Conservation (phyloP, 2,888 invertebrate species). For the Dastarcus helophoroides region DNA sequence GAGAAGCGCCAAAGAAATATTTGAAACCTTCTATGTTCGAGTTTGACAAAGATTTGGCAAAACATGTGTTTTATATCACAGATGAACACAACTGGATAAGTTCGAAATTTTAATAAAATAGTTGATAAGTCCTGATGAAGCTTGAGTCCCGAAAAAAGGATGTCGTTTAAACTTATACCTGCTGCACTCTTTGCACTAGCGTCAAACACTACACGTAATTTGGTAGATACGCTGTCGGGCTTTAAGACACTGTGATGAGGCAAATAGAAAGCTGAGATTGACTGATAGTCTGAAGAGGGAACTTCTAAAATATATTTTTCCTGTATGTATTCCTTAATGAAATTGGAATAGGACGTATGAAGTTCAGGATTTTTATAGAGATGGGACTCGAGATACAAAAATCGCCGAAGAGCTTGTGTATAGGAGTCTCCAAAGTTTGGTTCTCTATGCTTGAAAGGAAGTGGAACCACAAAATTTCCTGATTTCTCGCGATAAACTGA, state of each 20-base stretch:
- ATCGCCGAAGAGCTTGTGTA: slow-evolving; percentile 4
- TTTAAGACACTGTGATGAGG: slow-evolving; percentile 5
- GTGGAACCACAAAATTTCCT: slow-evolving; percentile 3
- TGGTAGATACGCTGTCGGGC: slow-evolving; percentile 5
- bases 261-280: slow-evolving; percentile 7
- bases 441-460: slow-evolving; percentile 4
- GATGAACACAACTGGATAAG: too few relatives aligned
- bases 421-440: slow-evolving; percentile 5
- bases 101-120: too few relatives aligned
- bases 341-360: slow-evolving; percentile 3
- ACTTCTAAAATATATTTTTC: slow-evolving; percentile 4
- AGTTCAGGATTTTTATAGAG: slow-evolving; percentile 3
- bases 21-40: slow-evolving; percentile 5
- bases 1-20: slow-evolving; percentile 6
- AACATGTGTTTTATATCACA: slow-evolving; percentile 6
- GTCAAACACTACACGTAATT: slow-evolving; percentile 7
- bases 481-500: slow-evolving; percentile 2
- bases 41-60: slow-evolving; percentile 3
- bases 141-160: slow-evolving; percentile 6
- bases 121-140: slow-evolving; percentile 7
- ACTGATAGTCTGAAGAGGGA: slow-evolving; percentile 4
- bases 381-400: slow-evolving; percentile 1
- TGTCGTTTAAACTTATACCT: slow-evolving; percentile 6
- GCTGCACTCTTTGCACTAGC: slow-evolving; percentile 5
- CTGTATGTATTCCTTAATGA: slow-evolving; percentile 4